Conservation (phyloP, 2,888 invertebrate species). For the Lasioglossum oenotherae region DNA sequence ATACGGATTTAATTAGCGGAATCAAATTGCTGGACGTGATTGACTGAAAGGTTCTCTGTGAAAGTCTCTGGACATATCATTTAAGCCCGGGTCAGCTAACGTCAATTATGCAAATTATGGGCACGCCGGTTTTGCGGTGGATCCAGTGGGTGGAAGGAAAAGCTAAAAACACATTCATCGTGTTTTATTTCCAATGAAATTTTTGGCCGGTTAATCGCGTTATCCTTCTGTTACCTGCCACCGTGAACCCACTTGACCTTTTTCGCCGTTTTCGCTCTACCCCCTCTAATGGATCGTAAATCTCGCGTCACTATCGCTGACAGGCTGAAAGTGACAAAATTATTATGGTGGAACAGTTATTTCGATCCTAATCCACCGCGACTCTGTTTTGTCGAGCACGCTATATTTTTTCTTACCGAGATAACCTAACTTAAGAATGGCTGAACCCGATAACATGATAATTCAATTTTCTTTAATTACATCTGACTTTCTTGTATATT, state of each 20-base stretch:
- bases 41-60: conserved; percentile 62
- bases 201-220: conserved; percentile 52
- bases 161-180: conserved; percentile 51
- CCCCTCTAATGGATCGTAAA: conserved; percentile 3
- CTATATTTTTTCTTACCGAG: neutral
- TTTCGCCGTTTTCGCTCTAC: conserved; percentile 15
- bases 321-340: neutral
- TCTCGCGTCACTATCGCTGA: conserved; percentile 1
- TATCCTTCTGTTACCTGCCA: conserved; percentile 27
- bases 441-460: too few relatives aligned
- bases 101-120: conserved; percentile 71
- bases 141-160: conserved; percentile 24
- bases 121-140: conserved; percentile 35
- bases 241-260: conserved; percentile 34
- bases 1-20: conserved; percentile 67
- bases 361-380: neutral
- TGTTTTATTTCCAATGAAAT: conserved; percentile 46
- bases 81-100: conserved; percentile 46
- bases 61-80: conserved; percentile 70
- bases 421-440: neutral
- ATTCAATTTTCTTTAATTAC: too few relatives aligned
- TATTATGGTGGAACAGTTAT: neutral
- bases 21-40: conserved; percentile 61
- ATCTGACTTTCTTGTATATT: neutral
- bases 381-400: neutral